These are phyloP conservation scores for Himantopus leucocephalus DNA, from an alignment of 2,113 vertebrate species.

Conservation along the genomic window DNA sequence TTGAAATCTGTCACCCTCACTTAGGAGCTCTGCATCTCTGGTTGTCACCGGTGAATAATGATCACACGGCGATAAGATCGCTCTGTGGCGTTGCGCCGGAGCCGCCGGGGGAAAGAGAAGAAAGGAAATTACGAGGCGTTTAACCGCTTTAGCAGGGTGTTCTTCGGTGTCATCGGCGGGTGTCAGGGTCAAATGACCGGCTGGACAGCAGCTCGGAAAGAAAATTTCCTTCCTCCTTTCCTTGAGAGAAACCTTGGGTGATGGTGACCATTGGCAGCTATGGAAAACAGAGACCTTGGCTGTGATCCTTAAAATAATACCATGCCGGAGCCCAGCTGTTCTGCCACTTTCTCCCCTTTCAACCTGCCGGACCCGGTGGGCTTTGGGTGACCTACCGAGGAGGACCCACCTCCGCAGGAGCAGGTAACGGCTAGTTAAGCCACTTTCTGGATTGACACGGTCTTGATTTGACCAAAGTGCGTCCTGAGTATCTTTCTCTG, in stretches of 20 bases:
- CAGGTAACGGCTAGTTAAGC: constrained; percentile 59
- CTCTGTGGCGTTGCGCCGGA: constrained; percentile 22
- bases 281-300: constrained; percentile 69
- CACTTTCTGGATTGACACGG: not conserved
- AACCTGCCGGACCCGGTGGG: constrained; percentile 76
- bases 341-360: constrained; percentile 61
- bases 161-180: constrained; percentile 18
- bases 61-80: constrained; percentile 38
- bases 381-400: constrained; percentile 70
- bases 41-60: constrained; percentile 40
- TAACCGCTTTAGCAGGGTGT: not conserved
- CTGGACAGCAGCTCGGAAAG: not conserved
- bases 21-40: constrained; percentile 25
- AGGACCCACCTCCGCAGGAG: not conserved
- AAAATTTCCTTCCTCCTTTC: not conserved
- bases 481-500: not conserved
- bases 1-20: constrained; percentile 61
- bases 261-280: constrained; percentile 54
- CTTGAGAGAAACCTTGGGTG: not conserved
- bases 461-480: not conserved
- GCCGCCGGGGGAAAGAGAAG: not conserved
- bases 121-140: constrained; percentile 17
- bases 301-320: constrained; percentile 74
- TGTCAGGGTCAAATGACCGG: constrained; percentile 12
- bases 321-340: constrained; percentile 70